Evolutionary conservation across 2,888 invertebrate species (phyloP).

Genomic region (Lamellibrachia satsuma): DNA sequence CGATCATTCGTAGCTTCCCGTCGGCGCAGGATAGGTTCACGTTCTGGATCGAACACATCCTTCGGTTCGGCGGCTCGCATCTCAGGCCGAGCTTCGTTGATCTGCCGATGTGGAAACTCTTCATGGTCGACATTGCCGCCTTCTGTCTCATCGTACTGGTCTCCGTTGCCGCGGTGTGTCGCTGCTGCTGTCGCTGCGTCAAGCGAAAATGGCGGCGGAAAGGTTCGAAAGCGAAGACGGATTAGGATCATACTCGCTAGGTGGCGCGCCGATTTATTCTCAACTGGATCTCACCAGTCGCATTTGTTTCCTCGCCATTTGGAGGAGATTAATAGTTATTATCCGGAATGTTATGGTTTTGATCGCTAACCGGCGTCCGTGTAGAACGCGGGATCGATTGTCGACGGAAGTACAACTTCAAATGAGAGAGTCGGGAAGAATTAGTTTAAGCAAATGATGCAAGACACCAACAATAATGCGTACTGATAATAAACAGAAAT

Average conservation of each 20-base stretch:
- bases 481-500: too few species aligned
- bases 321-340: too few species aligned
- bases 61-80: background rate
- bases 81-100: slow-evolving; percentile 8
- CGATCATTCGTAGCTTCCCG: slow-evolving; percentile 27
- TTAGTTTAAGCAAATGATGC: too few species aligned
- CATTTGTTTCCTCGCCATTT: too few species aligned
- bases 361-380: too few species aligned
- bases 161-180: background rate
- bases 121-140: background rate
- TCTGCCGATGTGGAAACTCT: background rate
- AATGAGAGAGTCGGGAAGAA: too few species aligned
- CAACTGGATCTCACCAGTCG: too few species aligned
- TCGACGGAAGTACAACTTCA: too few species aligned
- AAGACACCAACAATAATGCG: too few species aligned
- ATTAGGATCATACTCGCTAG: background rate
- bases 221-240: background rate
- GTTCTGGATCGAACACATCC: slow-evolving; percentile 18
- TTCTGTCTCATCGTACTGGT: background rate
- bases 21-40: slow-evolving; percentile 9
- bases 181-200: background rate
- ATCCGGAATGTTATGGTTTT: too few species aligned
- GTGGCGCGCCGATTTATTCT: too few species aligned
- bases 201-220: background rate
- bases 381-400: too few species aligned